A percentile compares a stretch with the other conserved stretches of the same genome.
Evolutionary conservation across 2,113 vertebrate species (phyloP).

Genomic region (Perca flavescens): DNA sequence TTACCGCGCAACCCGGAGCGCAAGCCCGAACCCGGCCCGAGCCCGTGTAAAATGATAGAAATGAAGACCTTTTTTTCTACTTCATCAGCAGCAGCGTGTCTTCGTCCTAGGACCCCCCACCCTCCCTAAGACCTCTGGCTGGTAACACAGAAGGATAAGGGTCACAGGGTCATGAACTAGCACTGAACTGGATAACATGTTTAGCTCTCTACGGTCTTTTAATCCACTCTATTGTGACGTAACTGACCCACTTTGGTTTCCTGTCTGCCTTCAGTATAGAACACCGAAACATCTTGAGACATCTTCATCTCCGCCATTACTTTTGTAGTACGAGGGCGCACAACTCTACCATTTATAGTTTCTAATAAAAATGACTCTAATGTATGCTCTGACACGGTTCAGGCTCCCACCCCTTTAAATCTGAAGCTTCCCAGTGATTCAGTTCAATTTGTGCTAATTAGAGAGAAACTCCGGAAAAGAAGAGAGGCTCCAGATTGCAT

Average conservation of each 20-base stretch:
- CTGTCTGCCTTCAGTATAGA: not conserved
- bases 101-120: conserved; percentile 8
- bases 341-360: not conserved
- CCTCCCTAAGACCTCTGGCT: not conserved
- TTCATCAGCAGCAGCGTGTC: conserved; percentile 30
- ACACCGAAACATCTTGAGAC: not conserved
- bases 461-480: conserved; percentile 43
- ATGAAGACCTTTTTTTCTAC: too few relatives aligned
- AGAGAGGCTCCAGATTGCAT: conserved; percentile 30
- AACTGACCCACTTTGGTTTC: conserved; percentile 34
- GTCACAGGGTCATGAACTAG: conserved; percentile 37
- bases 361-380: conserved; percentile 36
- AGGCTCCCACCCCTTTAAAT: conserved; percentile 11
- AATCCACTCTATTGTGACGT: conserved; percentile 31
- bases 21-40: too few relatives aligned
- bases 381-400: conserved; percentile 30
- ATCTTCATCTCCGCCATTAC: not conserved
- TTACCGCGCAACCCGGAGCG: too few relatives aligned
- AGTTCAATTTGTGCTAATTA: conserved; percentile 66
- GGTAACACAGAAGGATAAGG: conserved; percentile 34
- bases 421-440: conserved; percentile 26
- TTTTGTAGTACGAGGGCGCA: not conserved
- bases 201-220: conserved; percentile 39
- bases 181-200: conserved; percentile 68
- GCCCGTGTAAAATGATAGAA: too few relatives aligned